Evolutionary conservation across 2,113 vertebrate genomes (phyloP).

Genomic region (Pteruthius melanotis): DNA sequence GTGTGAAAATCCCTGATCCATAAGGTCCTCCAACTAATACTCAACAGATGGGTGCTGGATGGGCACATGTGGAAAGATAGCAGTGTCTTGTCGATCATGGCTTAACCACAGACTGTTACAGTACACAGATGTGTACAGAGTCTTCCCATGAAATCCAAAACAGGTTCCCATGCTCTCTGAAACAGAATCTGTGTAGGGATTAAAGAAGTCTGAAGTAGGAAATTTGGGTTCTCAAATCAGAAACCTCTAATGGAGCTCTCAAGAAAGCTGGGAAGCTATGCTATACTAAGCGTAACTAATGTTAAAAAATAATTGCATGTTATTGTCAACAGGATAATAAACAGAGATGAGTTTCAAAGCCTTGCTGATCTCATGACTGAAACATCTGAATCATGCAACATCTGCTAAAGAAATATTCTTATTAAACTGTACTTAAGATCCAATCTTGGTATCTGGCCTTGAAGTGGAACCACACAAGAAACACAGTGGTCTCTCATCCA

Average conservation of each 20-base stretch:
- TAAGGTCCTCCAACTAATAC: not conserved
- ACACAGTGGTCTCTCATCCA: not conserved
- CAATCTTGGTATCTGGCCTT: not conserved
- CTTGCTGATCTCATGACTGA: not conserved
- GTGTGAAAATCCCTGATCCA: not conserved
- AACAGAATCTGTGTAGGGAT: not conserved
- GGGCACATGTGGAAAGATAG: not conserved
- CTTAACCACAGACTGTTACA: not conserved
- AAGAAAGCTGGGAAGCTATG: not conserved
- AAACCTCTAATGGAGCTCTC: not conserved
- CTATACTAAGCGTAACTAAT: not conserved
- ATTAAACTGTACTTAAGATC: not conserved
- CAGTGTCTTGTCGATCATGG: rapidly evolving
- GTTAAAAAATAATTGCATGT: not conserved
- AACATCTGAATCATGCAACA: not conserved
- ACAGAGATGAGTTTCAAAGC: not conserved
- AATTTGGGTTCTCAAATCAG: not conserved
- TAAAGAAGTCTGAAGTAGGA: not conserved
- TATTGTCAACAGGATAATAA: not conserved
- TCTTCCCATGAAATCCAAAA: not conserved
- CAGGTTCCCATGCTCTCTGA: not conserved
- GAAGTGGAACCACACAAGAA: not conserved
- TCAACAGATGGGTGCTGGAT: not conserved
- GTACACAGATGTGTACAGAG: not conserved
- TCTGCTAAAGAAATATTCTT: slow-evolving; percentile 1